Percentiles rank a stretch among this genome's conserved stretches.
These are phyloP conservation scores for Scomber japonicus DNA, from an alignment of 2,113 vertebrate genomes.

Conservation along the genomic window DNA sequence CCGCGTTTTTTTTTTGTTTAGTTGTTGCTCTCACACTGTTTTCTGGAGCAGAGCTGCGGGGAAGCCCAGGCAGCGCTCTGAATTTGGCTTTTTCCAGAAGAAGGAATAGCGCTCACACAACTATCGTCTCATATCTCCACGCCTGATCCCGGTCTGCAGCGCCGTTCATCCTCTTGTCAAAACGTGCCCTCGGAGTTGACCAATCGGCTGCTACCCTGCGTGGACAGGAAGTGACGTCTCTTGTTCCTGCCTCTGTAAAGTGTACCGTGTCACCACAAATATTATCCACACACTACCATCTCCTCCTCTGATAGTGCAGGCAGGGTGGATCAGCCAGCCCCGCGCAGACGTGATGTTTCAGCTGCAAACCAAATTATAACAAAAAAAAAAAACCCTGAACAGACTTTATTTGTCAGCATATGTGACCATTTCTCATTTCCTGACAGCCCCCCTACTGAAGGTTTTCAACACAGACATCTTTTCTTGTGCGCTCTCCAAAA, in stretches of 20 bases:
- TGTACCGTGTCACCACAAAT: constrained; percentile 65
- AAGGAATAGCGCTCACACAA: not conserved
- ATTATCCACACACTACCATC: constrained; percentile 56
- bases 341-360: constrained; percentile 30
- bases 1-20: not conserved
- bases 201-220: constrained; percentile 74
- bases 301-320: constrained; percentile 26
- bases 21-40: not conserved
- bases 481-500: constrained; percentile 25
- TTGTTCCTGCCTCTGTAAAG: constrained; percentile 73
- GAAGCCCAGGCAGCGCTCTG: constrained; percentile 14
- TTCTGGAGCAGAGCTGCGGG: not conserved
- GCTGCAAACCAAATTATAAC: constrained; percentile 31
- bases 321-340: constrained; percentile 13
- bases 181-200: constrained; percentile 68
- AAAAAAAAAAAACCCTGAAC: not conserved
- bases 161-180: constrained; percentile 52
- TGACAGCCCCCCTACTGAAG: constrained; percentile 35
- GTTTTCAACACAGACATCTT: constrained; percentile 42
- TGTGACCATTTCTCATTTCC: constrained; percentile 42
- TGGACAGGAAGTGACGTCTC: constrained; percentile 86
- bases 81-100: constrained; percentile 6
- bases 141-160: constrained; percentile 45
- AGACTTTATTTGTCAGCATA: constrained; percentile 24
- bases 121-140: constrained; percentile 61